Evolutionary conservation across 1,140 invertebrate species (phyloP).

Genomic region (Helicoverpa armigera): DNA sequence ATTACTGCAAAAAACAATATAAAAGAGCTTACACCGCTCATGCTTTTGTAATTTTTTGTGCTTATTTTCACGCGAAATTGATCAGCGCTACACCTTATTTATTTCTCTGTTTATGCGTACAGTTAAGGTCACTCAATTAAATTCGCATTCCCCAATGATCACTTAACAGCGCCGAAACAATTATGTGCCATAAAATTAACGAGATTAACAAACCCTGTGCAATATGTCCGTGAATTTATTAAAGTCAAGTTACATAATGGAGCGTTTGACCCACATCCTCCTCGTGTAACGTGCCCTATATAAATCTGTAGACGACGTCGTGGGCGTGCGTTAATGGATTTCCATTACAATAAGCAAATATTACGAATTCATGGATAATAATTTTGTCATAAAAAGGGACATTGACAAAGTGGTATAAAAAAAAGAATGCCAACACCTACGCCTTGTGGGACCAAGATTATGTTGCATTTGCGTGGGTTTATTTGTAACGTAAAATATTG

Average conservation of each 20-base stretch:
- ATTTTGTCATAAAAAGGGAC: conserved; percentile 50
- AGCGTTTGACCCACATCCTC: conserved; percentile 37
- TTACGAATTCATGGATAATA: conserved; percentile 51
- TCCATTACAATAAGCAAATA: conserved; percentile 58
- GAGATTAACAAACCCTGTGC: conserved; percentile 10
- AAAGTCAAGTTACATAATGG: conserved; percentile 45
- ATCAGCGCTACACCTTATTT: conserved; percentile 4
- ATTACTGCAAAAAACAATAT: neutral
- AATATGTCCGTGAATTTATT: conserved; percentile 2
- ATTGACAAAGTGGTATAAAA: conserved; percentile 32
- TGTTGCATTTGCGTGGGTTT: conserved; percentile 33
- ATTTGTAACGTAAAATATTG: conserved; percentile 18
- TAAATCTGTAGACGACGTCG: conserved; percentile 52
- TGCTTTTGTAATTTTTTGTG: conserved; percentile 16
- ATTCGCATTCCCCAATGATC: conserved; percentile 36
- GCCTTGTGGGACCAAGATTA: conserved; percentile 11
- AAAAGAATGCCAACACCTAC: conserved; percentile 20
- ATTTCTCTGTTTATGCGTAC: neutral
- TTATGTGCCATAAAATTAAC: conserved; percentile 28
- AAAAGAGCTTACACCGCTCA: neutral
- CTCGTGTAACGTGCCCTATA: conserved; percentile 50
- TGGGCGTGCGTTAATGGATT: conserved; percentile 58
- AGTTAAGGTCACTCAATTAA: conserved; percentile 26
- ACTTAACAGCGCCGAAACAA: neutral
- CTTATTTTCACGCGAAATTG: neutral